Base-by-base conservation (phyloP, 2,888 invertebrate species). In the Aelia acuminata region DNA sequence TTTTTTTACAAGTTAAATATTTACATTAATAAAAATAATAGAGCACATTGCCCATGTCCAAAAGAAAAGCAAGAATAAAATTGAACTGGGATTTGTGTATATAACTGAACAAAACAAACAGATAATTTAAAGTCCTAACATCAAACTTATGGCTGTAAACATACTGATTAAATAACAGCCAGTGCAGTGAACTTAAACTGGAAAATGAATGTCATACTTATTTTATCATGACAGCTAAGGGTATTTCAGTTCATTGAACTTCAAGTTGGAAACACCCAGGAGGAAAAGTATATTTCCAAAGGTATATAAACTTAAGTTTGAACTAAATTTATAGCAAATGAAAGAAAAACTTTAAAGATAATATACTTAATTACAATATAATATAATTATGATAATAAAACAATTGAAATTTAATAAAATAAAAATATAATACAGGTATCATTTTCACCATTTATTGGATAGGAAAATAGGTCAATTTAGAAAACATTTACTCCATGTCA, bases 111-210 rank as follows among this genome's bases (percentile, higher is more conserved):
- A 35, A 70, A 70, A 70, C 63, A 70, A 53, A 70, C n/a, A n/a
- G 63, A 70, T 70, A 70, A 35, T 70, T 70, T 70, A 70, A 70
- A 70, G 35, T 70, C 31, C 35, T 70, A 5, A 63, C 7, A 70
- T 70, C 18, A 5, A 31, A 70, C 18, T 35, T 70, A 35, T 35
- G 35, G 35, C 0, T 70, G 31, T 70, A 70, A 70, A 70, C 63
- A 70, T 18, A 70, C 31, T 70, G 63, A 31, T 57, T 57, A 26
- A 35, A 20, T 70, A 70, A 70, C 20, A 70, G n/a, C 18, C 31
- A 70, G 18, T 70, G 31, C 26, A 63, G 26, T 31, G 63, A 63
- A 70, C 63, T 70, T 70, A 1, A 5, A 70, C 20, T 18, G 35
- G 20, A 70, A 35, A 35, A 35, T 57, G 63, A 70, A 63, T 63